Base-by-base conservation (phyloP, 2,797 vertebrate genomes). In the Halcyon chelicuti region DNA sequence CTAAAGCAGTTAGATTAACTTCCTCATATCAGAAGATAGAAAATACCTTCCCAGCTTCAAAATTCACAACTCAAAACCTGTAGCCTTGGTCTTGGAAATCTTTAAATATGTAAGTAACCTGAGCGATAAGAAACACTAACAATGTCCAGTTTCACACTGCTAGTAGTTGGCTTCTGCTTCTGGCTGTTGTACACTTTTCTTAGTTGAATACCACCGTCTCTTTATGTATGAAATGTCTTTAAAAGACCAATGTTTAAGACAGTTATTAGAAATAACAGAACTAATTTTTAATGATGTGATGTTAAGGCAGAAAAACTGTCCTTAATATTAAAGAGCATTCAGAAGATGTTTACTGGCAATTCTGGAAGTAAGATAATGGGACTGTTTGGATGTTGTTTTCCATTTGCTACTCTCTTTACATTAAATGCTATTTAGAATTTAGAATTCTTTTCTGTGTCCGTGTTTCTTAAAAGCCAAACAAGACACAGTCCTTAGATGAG, bases 1-100 rank as follows among this genome's bases (percentile, higher is more conserved):
- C 87, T 93, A 87, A 86, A 91, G 21, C 12, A 63, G 91, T 80
- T 79, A 86, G 85, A 86, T 88, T 87, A 63, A 60, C 23, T 73
- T 57, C 21, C 22, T 57, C 63, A 22, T 18, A 89, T 68, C 49
- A 57, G 60, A 86, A 88, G 13, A 52, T 17, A 25, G 16, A 57
- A 79, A 61, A 63, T 68, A 66, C 14, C 10, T 78, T 65, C 35
- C 55, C 5, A n/a, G 51, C 44, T 82, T 82, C 63, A 93, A 87
- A 86, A 82, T 58, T 63, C 28, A 87, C 6, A 47, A 47, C 21
- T 22, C 25, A 51, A 51, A 51, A 51, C 26, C 49, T 51, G 49
- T 26, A 26, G 14, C 49, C 49, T 63, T 63, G 19, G 29, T 82
- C 44, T 79, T 57, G 18, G 18, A 9, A 82, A 49, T 60, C 31